A percentile compares a stretch with the other conserved stretches of the same genome.
phyloP scores from a whole-genome alignment of 1,140 invertebrate species.

The Euura lappo region DNA sequence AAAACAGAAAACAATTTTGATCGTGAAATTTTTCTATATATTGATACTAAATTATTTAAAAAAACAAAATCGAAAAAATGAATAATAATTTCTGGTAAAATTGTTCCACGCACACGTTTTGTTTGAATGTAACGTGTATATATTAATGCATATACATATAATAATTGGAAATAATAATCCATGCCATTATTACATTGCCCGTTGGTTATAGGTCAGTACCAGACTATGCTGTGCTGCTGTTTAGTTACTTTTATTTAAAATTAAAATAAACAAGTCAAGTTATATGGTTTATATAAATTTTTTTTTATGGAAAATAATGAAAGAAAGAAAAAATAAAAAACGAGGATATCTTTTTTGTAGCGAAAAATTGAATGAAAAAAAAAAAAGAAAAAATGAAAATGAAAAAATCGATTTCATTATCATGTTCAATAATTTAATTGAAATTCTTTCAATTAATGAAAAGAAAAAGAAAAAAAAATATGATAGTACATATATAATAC shows the following conservation, averaged over 20 bases:
- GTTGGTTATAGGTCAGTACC: constrained; percentile 61
- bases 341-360: too few relatives aligned
- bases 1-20: background rate
- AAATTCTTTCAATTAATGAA: too few relatives aligned
- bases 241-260: constrained; percentile 46
- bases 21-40: background rate
- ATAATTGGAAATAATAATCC: constrained; percentile 2
- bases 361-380: background rate
- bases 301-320: constrained; percentile 33
- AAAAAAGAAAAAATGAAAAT: background rate
- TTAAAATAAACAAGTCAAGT: too few relatives aligned
- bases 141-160: background rate
- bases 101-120: background rate
- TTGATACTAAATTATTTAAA: background rate
- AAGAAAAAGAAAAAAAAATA: too few relatives aligned
- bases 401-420: background rate
- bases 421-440: constrained; percentile 13
- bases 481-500: too few relatives aligned
- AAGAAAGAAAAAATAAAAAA: constrained; percentile 15
- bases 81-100: background rate
- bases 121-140: constrained; percentile 5
- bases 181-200: constrained; percentile 23
- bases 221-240: constrained; percentile 56
- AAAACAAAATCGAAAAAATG: background rate
- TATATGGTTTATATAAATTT: too few relatives aligned